Base-by-base conservation (phyloP, 2,113 vertebrate species). In the Reinhardtius hippoglossoides region DNA sequence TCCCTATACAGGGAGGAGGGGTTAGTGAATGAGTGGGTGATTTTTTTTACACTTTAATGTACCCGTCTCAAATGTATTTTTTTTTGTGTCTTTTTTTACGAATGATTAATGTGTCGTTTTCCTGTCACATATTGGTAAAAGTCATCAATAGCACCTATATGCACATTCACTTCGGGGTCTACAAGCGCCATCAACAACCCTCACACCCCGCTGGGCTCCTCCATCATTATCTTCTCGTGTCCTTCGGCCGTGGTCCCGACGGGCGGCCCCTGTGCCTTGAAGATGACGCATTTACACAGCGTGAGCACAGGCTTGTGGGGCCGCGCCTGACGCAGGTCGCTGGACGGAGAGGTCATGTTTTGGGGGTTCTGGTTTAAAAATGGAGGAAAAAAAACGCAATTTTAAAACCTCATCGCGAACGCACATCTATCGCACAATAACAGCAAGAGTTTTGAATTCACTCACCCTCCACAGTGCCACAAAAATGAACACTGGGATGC, bases 241-340 rank as follows among this genome's bases (percentile, higher is more conserved):
- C 0, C 23, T 1, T 71, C 69, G 0, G 54, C 74, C 20, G 1
- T 15, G 0, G 5, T 60, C 6, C 37, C 74, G 37, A 24, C 18
- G 3, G 68, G 52, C 13, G 9, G 58, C 35, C 0, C 46, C 63
- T 80, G 76, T 0, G 75, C 64, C 40, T 63, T 50, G 20, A 86
- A 40, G 79, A 95, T 71, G 52, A 92, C 83, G 0, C 0, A 0
- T 0, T 50, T 15, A 37, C 88, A 92, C 68, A 95, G 40, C 0
- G 82, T 93, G 55, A 95, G 89, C 4, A 55, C 24, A 0, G 95
- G 92, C n/a, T 82, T 90, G 69, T 92, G 46, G 2, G 94, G 93
- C 14, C 3, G 27, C 23, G 80, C 71, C 88, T 95, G 94, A 7
- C 84, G 90, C 61, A 95, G 92, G 27, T 93, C 91, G 8, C 70